Evolutionary conservation across 1,140 invertebrate species (phyloP), one percentile per base, ranked within the genome.

Genomic region (Oedothorax gibbosus): DNA sequence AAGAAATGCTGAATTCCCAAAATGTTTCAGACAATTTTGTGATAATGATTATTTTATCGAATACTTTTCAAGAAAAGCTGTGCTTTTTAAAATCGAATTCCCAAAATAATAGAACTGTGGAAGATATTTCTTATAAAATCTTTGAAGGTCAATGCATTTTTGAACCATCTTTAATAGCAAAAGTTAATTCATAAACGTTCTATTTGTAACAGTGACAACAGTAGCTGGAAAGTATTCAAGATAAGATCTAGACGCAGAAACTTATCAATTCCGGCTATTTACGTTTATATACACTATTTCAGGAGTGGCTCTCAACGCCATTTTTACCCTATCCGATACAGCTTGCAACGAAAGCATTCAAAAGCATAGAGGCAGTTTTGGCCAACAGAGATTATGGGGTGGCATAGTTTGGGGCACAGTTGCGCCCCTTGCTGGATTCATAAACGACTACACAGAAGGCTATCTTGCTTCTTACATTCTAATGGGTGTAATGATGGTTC

Each of bases 291-390:
- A 56, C 62, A 57, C 66, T 0, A 8, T 84, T 2, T 8, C 35
- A n/a, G 54, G 66, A 21, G 21, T 82, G 8, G 65, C 60, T 8
- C 15, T 7, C 7, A 77, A 60, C 14, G 53, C 82, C 50, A 54
- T 76, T 2, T 84, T 76, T 21, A 84, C 82, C 50, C 49, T 84
- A 4, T 75, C 82, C 7, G 82, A 84, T 14, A 84, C 82, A 0
- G 82, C 73, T 1, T 84, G 82, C 18, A 76, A 18, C 18, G 82
- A 84, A 53, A 75, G 62, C 10, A 14, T 84, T 0, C 56, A 77
- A 18, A 83, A 75, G 50, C 53, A 49, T 14, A 62, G 62, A 0
- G 15, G 51, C 0, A 64, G 76, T 20, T 84, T 62, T 7, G 82
- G 82, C n/a, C 60, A 20, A 11, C 82, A 84, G 15, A 53, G 82